Evolutionary conservation across 2,113 vertebrate genomes (phyloP).

Genomic region (Corydoras maculifer): DNA sequence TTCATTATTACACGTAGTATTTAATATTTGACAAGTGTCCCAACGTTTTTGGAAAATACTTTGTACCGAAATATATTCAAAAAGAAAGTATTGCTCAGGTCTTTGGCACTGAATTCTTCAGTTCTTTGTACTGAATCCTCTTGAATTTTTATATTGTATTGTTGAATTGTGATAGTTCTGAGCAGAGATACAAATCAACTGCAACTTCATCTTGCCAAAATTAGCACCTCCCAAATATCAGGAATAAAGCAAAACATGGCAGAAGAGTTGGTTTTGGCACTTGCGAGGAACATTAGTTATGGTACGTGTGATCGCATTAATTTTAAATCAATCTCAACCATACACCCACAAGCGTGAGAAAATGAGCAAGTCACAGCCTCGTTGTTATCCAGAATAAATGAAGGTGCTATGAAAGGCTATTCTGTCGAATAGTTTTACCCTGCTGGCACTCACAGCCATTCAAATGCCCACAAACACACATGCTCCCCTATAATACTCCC

Average conservation of each 20-base stretch:
- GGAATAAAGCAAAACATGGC: neutral
- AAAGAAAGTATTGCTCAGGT: too few species aligned
- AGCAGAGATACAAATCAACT: neutral
- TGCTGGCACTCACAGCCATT: constrained; percentile 4
- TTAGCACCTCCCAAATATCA: neutral
- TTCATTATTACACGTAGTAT: too few species aligned
- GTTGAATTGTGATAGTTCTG: constrained; percentile 6
- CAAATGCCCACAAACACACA: constrained; percentile 2
- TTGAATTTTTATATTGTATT: too few species aligned
- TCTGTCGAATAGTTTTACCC: constrained; percentile 7
- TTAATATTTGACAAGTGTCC: too few species aligned
- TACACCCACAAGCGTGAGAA: constrained; percentile 8
- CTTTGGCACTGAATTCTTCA: too few species aligned
- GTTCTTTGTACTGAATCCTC: too few species aligned
- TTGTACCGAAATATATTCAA: too few species aligned
- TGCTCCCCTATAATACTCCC: neutral
- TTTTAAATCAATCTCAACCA: neutral
- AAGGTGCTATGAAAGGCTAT: constrained; percentile 7
- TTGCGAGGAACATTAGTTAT: neutral
- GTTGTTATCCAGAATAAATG: neutral
- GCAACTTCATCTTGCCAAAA: constrained; percentile 16
- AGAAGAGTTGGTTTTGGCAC: constrained; percentile 3
- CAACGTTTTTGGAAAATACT: too few species aligned
- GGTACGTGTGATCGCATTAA: neutral
- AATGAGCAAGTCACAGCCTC: neutral